A percentile compares a stretch with the other conserved stretches of the same genome.
Conservation (phyloP, 2,797 vertebrate species). For the Sternotherus odoratus region DNA sequence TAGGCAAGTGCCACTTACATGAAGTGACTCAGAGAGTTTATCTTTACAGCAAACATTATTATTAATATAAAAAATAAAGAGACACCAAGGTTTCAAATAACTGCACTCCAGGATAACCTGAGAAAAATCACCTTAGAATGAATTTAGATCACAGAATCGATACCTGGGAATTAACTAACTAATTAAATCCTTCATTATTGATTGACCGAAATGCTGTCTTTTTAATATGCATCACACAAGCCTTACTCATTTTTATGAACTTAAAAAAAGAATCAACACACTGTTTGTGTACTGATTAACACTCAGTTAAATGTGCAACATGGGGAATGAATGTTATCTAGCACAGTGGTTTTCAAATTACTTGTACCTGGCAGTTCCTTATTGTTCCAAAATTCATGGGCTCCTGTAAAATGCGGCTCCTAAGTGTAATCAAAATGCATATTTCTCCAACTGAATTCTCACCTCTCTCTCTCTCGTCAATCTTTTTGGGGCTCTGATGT, state of each 20-base stretch:
- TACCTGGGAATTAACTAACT: slow-evolving; percentile 72
- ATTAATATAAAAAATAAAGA: slow-evolving; percentile 43
- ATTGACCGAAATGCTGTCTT: slow-evolving; percentile 56
- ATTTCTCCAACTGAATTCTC: neutral
- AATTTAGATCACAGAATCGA: slow-evolving; percentile 75
- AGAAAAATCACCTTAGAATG: slow-evolving; percentile 77
- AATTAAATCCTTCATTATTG: slow-evolving; percentile 76
- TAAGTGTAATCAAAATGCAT: slow-evolving; percentile 6
- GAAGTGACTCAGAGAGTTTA: too few species aligned
- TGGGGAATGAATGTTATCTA: slow-evolving; percentile 1
- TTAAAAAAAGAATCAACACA: slow-evolving; percentile 56
- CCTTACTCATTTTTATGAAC: slow-evolving; percentile 62
- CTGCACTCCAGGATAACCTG: slow-evolving; percentile 9
- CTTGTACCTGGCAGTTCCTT: neutral
- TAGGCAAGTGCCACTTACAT: neutral
- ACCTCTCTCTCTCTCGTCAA: slow-evolving; percentile 7
- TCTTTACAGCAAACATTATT: neutral
- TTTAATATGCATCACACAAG: slow-evolving; percentile 53
- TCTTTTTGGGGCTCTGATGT: neutral
- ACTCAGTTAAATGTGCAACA: slow-evolving; percentile 50
- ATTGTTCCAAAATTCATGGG: slow-evolving; percentile 39
- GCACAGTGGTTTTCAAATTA: neutral
- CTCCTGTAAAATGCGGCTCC: neutral
- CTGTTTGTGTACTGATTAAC: slow-evolving; percentile 52
- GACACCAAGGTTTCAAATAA: slow-evolving; percentile 30